Base-by-base conservation (phyloP, 53 echinoderm and acorn worm genomes). In the Mesocentrotus franciscanus region DNA sequence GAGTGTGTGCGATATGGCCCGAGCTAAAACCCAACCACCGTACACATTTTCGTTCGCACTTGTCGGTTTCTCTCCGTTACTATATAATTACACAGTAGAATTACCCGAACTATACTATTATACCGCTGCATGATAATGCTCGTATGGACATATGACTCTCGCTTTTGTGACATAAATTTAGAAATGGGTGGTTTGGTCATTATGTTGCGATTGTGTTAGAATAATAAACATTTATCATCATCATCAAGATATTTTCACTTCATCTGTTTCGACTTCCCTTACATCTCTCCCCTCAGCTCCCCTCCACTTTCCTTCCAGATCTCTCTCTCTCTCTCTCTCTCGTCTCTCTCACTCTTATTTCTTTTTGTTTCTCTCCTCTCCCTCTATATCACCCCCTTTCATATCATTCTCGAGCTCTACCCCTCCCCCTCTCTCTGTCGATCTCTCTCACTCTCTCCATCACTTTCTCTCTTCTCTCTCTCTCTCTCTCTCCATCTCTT, bases 21-120 rank as follows among this genome's bases (percentile, higher is more conserved):
- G 29, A 74, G 29, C 29, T 74, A 74, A 49, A 81, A 81, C 36
- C 42, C 36, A 81, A 81, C 81, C 81, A 35, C 42, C 20, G 81
- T 81, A 81, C 81, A 81, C 42, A 74, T 81, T 36, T 81, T 81
- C 36, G 42, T 81, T 74, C 36, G 81, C 81, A 81, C 81, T 81
- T 81, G 42, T 20, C 39, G 81, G 81, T 18, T 81, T 81, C 81
- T 81, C 81, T 81, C 81, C 18, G 81, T 74, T 30, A 74, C 74
- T 30, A 74, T 71, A 71, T 74, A 74, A 74, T 74, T 74, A 74
- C 74, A 74, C 74, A 29, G 30, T 30, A 74, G 74, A 74, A 74
- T 74, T 74, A 74, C 74, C 9, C 74, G 32, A 74, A 74, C 74
- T 22, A 71, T 71, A 71, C n/a, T 71, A 71, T 71, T 24, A 71